These are phyloP conservation scores for Caracal caracal DNA, from an alignment of 2,113 vertebrate species.

Conservation along the genomic window DNA sequence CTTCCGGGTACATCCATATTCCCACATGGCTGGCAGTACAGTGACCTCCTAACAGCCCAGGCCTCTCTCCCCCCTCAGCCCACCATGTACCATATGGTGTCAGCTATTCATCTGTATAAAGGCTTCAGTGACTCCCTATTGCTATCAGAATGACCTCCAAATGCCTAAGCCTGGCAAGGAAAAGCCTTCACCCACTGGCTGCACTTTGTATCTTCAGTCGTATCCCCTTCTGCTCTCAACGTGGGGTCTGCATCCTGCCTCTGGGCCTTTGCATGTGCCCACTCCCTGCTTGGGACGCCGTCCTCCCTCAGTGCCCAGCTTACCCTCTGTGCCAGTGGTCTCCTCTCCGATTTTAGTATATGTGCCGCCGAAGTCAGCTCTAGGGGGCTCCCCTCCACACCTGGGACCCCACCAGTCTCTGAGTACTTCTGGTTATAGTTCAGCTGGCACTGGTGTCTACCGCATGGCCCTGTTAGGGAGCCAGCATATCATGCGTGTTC, in stretches of 20 bases:
- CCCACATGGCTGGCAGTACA: not conserved
- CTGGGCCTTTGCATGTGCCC: not conserved
- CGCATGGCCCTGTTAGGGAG: not conserved
- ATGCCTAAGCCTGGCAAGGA: not conserved
- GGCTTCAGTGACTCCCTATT: not conserved
- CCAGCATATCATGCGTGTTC: not conserved
- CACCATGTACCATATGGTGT: fast-evolving
- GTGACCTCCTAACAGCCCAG: not conserved
- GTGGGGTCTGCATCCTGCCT: fast-evolving
- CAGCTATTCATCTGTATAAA: not conserved
- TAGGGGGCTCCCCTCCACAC: not conserved
- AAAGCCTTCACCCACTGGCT: not conserved
- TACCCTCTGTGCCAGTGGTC: too few relatives aligned
- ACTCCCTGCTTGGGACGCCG: not conserved
- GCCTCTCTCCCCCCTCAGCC: not conserved
- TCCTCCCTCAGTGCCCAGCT: not conserved
- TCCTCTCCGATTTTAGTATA: not conserved
- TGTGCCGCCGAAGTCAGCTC: not conserved
- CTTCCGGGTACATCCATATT: not conserved
- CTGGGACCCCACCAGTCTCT: not conserved
- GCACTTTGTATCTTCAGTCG: not conserved
- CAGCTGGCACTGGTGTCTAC: fast-evolving
- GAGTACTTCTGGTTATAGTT: not conserved
- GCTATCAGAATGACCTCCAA: not conserved
- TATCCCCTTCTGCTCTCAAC: not conserved